Conservation (phyloP, 2,113 vertebrate species). For the Colistium nudipinnis region DNA sequence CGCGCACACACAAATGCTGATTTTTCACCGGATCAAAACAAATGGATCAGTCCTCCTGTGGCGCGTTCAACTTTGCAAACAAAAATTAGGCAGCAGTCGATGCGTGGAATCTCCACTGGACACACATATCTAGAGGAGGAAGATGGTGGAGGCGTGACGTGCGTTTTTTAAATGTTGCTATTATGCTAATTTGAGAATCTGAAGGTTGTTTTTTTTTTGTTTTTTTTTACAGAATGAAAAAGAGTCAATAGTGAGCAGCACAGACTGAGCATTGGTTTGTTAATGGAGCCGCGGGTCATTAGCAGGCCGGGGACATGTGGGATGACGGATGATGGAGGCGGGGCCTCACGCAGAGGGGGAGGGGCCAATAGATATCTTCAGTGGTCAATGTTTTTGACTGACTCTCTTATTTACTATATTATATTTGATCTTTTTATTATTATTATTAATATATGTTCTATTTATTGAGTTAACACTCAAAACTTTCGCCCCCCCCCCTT, state of each 20-base stretch:
- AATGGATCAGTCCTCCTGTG: conserved; percentile 57
- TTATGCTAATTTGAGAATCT: conserved; percentile 45
- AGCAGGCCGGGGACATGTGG: conserved; percentile 54
- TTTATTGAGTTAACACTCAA: too few relatives aligned
- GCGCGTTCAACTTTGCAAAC: conserved; percentile 44
- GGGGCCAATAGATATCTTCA: conserved; percentile 57
- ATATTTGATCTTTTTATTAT: too few relatives aligned
- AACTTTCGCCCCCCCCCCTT: background rate
- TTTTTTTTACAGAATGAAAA: conserved; percentile 13
- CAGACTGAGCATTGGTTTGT: conserved; percentile 15
- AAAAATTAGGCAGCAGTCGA: conserved; percentile 43
- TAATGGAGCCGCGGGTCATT: conserved; percentile 48
- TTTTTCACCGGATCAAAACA: conserved; percentile 70
- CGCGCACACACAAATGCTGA: conserved; percentile 54
- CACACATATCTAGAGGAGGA: background rate
- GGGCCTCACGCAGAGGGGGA: conserved; percentile 40
- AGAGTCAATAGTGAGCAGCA: conserved; percentile 19
- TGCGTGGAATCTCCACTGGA: conserved; percentile 16
- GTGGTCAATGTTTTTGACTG: conserved; percentile 57
- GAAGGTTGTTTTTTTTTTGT: too few relatives aligned
- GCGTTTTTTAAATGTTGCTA: background rate
- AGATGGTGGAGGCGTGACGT: conserved; percentile 8
- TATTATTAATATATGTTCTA: too few relatives aligned
- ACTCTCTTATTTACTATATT: background rate
- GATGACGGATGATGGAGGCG: conserved; percentile 43